Base-by-base conservation (phyloP, 2,797 vertebrate genomes). In the Danio tinwini region DNA sequence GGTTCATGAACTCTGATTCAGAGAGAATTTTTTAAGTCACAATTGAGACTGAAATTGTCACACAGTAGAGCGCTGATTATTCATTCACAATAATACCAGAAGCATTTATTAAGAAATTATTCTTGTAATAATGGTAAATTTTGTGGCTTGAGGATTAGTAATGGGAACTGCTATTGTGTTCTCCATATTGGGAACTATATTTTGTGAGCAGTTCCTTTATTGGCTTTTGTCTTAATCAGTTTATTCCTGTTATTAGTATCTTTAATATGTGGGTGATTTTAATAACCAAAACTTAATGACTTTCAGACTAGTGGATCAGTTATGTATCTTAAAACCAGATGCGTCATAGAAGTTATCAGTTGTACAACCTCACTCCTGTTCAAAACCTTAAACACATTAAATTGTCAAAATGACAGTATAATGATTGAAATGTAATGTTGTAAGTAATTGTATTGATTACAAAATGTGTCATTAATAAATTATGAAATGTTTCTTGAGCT, bases 151-250 rank as follows among this genome's bases (percentile, higher is more conserved):
- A 11, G 0, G n/a, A 44, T 55, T 14, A 21, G 37, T 40, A 19
- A 40, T 64, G 37, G 49, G 39, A 64, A 53, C 45, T 42, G 17
- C 5, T 53, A 5, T 50, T 40, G 37, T 37, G 58, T 74, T 50
- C 11, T 16, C 16, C 49, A 50, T 16, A 44, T 53, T 64, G 7
- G 61, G 37, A 52, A 29, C 9, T n/a, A n/a, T 44, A 13, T 47
- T 52, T 74, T 63, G 49, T 53, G 21, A 17, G 39, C 49, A 50
- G 37, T 52, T 74, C 61, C 73, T 53, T 5, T 53, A 75, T 75
- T 53, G 42, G 61, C 47, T 64, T 13, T 42, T 53, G 37, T 16
- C 1, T 64, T 40, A 12, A 17, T 63, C 53, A 13, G 42, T 19
- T 39, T 69, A 29, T 65, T 65, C 19, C 61, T 65, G 17, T 64